phyloP scores from a whole-genome alignment of 2,888 invertebrate species.

The Heteromyza rotundicornis region DNA sequence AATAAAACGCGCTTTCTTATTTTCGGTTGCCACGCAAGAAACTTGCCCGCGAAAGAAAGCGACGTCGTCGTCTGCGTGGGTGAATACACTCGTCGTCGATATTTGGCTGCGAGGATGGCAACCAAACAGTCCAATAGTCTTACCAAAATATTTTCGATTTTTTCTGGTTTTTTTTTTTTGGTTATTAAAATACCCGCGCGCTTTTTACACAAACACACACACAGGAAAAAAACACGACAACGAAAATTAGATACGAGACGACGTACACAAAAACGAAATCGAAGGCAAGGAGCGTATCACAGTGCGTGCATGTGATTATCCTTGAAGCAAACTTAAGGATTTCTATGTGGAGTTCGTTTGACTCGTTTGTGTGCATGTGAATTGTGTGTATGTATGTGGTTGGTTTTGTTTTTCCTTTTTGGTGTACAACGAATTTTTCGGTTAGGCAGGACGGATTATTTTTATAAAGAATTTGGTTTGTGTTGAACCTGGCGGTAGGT shows the following conservation, averaged over 20 bases:
- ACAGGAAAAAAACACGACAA: too few relatives aligned
- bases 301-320: background rate
- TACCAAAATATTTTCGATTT: too few relatives aligned
- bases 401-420: slow-evolving; percentile 11
- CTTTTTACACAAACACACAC: too few relatives aligned
- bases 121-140: too few relatives aligned
- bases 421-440: slow-evolving; percentile 8
- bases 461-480: background rate
- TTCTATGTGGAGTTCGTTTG: background rate
- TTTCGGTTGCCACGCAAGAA: too few relatives aligned
- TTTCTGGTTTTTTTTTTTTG: too few relatives aligned
- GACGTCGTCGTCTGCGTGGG: background rate
- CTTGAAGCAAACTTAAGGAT: background rate
- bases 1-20: too few relatives aligned
- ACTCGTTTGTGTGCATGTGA: slow-evolving; percentile 6
- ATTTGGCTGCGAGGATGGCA: too few relatives aligned
- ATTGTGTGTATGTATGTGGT: background rate
- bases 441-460: slow-evolving; percentile 18
- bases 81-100: too few relatives aligned
- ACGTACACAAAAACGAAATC: too few relatives aligned
- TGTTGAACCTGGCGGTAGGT: slow-evolving; percentile 20
- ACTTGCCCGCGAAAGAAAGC: background rate
- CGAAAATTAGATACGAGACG: too few relatives aligned
- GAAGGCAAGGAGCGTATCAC: background rate
- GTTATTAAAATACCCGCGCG: too few relatives aligned